Conservation (phyloP, 2,888 invertebrate species). For the Chorisops tibialis region DNA sequence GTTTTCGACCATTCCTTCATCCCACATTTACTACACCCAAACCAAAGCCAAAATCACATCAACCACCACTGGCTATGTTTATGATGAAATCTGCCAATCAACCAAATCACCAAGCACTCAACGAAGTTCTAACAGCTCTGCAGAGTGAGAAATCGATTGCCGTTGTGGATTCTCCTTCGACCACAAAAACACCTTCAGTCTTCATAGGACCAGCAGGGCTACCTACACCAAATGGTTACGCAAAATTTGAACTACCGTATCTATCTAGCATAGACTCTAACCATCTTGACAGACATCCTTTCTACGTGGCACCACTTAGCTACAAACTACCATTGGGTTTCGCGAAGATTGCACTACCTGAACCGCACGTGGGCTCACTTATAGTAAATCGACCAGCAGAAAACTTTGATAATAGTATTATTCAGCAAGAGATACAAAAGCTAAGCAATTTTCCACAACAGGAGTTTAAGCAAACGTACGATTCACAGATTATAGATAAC, state of each 20-base stretch:
- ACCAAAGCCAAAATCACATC: slow-evolving; percentile 69
- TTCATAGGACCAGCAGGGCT: slow-evolving; percentile 79
- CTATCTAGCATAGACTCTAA: slow-evolving; percentile 68
- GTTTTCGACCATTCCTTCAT: slow-evolving; percentile 37
- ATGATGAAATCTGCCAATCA: slow-evolving; percentile 55
- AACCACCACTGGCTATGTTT: slow-evolving; percentile 80
- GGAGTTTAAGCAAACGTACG: slow-evolving; percentile 32
- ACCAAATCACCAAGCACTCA: slow-evolving; percentile 52
- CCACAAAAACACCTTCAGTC: slow-evolving; percentile 67
- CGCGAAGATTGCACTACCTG: slow-evolving; percentile 80
- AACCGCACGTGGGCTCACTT: slow-evolving; percentile 83
- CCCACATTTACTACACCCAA: slow-evolving; percentile 50
- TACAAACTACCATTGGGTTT: slow-evolving; percentile 81
- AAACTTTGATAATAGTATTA: slow-evolving; percentile 7
- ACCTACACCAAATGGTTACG: slow-evolving; percentile 66
- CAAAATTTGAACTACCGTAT: slow-evolving; percentile 80
- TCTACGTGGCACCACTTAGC: slow-evolving; percentile 81
- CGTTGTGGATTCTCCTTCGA: slow-evolving; percentile 70
- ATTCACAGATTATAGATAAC: slow-evolving; percentile 38
- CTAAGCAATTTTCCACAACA: neutral
- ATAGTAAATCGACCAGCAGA: slow-evolving; percentile 60
- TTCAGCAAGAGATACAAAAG: slow-evolving; percentile 30
- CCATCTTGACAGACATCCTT: slow-evolving; percentile 70
- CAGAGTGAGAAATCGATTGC: slow-evolving; percentile 71
- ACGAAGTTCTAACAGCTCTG: slow-evolving; percentile 67